These are phyloP conservation scores for Telmatherina bonti DNA, from an alignment of 2,797 vertebrate genomes.

Conservation along the genomic window DNA sequence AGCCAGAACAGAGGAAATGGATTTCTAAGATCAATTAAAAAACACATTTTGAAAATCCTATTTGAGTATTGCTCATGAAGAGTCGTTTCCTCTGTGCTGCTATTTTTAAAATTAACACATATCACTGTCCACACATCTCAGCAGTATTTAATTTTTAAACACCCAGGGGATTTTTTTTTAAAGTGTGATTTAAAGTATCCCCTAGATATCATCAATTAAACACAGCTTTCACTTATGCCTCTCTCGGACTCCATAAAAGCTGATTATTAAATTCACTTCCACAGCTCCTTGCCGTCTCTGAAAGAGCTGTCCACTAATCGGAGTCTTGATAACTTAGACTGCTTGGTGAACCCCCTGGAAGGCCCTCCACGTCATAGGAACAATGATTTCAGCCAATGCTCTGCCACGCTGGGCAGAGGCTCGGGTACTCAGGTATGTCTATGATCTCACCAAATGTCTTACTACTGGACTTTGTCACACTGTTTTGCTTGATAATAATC, in stretches of 20 bases:
- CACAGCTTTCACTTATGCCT: slow-evolving; percentile 43
- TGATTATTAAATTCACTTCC: slow-evolving; percentile 49
- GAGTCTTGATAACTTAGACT: slow-evolving; percentile 96
- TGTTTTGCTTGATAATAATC: not conserved
- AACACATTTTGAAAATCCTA: slow-evolving; percentile 12
- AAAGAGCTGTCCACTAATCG: slow-evolving; percentile 86
- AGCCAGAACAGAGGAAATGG: slow-evolving; percentile 69
- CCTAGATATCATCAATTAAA: slow-evolving; percentile 59
- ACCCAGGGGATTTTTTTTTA: slow-evolving; percentile 46
- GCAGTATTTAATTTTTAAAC: slow-evolving; percentile 61
- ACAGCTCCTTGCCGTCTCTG: slow-evolving; percentile 82
- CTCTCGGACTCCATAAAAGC: slow-evolving; percentile 34
- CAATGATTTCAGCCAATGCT: slow-evolving; percentile 89
- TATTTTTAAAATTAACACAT: slow-evolving; percentile 50
- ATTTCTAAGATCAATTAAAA: slow-evolving; percentile 16
- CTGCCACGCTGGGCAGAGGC: slow-evolving; percentile 82
- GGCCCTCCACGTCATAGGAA: slow-evolving; percentile 89
- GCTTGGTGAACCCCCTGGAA: slow-evolving; percentile 90
- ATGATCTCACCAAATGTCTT: slow-evolving; percentile 21
- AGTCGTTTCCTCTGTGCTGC: slow-evolving; percentile 71
- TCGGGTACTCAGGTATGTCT: slow-evolving; percentile 84
- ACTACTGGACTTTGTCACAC: not conserved
- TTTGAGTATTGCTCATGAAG: slow-evolving; percentile 27
- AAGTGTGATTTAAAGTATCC: slow-evolving; percentile 53
- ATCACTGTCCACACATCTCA: slow-evolving; percentile 50